These are phyloP conservation scores for Gambusia affinis DNA, from an alignment of 2,113 vertebrate species.

Conservation along the genomic window DNA sequence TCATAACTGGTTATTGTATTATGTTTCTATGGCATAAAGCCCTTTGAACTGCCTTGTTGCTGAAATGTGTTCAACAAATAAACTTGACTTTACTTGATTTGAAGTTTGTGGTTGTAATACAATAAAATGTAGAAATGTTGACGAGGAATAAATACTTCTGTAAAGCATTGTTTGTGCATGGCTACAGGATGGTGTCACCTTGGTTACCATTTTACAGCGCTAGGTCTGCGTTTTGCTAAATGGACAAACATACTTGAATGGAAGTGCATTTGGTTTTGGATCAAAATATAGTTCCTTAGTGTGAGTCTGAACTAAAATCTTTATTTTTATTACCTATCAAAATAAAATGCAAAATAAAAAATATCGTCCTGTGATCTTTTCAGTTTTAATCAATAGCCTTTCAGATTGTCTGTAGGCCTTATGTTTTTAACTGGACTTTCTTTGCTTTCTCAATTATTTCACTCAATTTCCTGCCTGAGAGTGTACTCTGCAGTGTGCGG, in stretches of 20 bases:
- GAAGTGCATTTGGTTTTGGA: neutral
- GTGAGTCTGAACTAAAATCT: no score
- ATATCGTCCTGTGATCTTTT: neutral
- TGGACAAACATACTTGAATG: neutral
- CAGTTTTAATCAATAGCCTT: neutral
- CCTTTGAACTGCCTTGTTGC: no score
- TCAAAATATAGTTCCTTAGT: no score
- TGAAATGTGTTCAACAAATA: no score
- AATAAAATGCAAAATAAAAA: neutral
- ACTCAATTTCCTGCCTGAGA: neutral
- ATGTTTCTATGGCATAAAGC: no score
- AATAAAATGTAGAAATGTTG: neutral
- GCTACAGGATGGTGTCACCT: no score
- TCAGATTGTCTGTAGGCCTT: neutral
- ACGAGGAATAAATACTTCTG: neutral
- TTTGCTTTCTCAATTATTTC: neutral
- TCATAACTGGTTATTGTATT: no score
- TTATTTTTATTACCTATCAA: no score
- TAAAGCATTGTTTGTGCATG: neutral
- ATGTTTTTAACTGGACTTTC: neutral
- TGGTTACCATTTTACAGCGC: neutral
- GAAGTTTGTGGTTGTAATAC: neutral
- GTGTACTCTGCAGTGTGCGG: neutral
- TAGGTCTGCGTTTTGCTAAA: neutral
- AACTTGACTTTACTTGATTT: no score